phyloP scores from a whole-genome alignment of 2,797 vertebrate genomes.

The Cuculus canorus region DNA sequence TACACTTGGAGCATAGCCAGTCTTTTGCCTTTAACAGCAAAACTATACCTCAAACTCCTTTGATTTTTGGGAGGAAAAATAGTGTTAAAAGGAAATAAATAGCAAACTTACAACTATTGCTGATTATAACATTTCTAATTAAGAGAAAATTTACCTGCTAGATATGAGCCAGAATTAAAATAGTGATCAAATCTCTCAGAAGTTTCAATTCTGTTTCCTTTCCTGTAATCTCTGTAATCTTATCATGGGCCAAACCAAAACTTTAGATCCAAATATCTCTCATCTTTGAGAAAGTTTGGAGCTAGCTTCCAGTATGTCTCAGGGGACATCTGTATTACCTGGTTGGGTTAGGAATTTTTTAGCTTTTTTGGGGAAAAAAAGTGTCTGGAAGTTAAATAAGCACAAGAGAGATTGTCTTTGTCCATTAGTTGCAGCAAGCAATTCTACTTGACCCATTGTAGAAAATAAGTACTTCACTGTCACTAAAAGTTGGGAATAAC shows the following conservation, averaged over 20 bases:
- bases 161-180: background rate
- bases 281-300: background rate
- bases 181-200: background rate
- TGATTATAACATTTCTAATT: background rate
- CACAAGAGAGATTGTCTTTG: background rate
- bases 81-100: background rate
- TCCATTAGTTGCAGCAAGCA: background rate
- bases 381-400: background rate
- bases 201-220: background rate
- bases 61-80: background rate
- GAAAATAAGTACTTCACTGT: background rate
- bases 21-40: background rate
- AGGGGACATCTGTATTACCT: background rate
- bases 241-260: background rate
- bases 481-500: background rate
- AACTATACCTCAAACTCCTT: background rate
- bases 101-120: background rate
- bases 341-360: background rate
- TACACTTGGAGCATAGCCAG: background rate
- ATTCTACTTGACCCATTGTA: background rate
- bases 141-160: background rate
- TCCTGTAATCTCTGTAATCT: background rate
- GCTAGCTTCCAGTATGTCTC: background rate
- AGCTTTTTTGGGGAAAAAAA: fast-evolving
- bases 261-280: background rate